phyloP scores from a whole-genome alignment of 1,140 invertebrate genomes.

The Goniozus legneri region DNA sequence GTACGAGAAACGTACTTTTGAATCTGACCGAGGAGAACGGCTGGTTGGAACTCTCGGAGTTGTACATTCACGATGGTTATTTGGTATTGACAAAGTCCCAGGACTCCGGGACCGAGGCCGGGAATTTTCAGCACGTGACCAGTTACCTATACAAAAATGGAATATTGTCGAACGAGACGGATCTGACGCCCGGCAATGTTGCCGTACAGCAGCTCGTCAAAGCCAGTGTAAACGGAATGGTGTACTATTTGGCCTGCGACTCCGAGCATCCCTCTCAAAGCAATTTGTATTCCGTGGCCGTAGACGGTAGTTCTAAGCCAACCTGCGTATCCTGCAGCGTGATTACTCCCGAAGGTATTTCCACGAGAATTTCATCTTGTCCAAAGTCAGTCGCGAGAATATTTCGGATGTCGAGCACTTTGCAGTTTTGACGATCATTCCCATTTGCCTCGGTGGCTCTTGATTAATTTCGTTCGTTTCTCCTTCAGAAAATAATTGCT shows the following conservation, averaged over 20 bases:
- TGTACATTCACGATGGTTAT: slow-evolving; percentile 11
- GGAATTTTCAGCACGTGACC: slow-evolving; percentile 48
- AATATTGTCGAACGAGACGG: slow-evolving; percentile 41
- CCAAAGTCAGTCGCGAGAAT: background rate
- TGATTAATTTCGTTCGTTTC: slow-evolving; percentile 3
- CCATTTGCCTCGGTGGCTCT: too few species aligned
- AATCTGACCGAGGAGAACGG: slow-evolving; percentile 23
- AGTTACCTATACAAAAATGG: slow-evolving; percentile 35
- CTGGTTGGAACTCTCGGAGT: slow-evolving; percentile 25
- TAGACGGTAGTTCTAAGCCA: slow-evolving; percentile 34
- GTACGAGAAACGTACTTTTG: slow-evolving; percentile 18
- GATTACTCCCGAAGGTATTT: slow-evolving; percentile 49
- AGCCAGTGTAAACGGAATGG: slow-evolving; percentile 39
- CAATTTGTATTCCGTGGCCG: slow-evolving; percentile 51
- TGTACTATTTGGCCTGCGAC: slow-evolving; percentile 55
- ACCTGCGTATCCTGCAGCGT: slow-evolving; percentile 47
- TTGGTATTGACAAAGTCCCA: slow-evolving; percentile 43
- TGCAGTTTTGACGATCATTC: too few species aligned
- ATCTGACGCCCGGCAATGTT: slow-evolving; percentile 48
- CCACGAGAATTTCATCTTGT: too few species aligned
- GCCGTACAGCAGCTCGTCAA: slow-evolving; percentile 52
- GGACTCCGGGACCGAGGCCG: slow-evolving; percentile 38
- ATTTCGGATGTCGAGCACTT: too few species aligned
- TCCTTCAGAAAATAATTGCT: slow-evolving; percentile 51
- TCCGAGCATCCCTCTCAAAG: slow-evolving; percentile 47